Evolutionary conservation across 2,113 vertebrate genomes (phyloP), one percentile per base, ranked within the genome.

Genomic region (Gadus macrocephalus): DNA sequence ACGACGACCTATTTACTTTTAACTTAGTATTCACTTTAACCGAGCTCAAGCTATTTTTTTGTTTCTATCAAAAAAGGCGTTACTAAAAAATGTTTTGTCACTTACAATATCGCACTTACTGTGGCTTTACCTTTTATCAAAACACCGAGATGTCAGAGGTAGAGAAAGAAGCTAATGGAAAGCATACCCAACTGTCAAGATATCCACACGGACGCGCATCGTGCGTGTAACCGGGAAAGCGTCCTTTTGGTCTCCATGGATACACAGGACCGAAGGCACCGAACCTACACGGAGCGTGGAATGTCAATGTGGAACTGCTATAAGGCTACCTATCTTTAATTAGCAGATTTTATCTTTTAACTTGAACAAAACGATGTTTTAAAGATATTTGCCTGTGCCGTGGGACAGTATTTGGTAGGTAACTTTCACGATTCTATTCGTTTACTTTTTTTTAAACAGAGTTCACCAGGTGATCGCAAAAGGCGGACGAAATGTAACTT

Each of bases 171-270:
- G 42, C 42, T 49, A 14, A 49, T 2, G 8, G 9, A 7, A 49
- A 49, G 42, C 42, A 49, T 14, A 35, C 42, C 8, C 2, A 49
- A 49, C 42, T 12, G 42, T 9, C 42, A 49, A 49, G 42, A 9
- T 49, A 14, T 49, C 42, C 2, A 64, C 69, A 83, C 67, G 86
- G 70, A 71, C 82, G 87, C 82, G 85, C 89, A 4, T 42, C 38
- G 81, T 56, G 60, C 82, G 81, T 73, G 85, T 85, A 28, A 70
- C 15, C 68, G 42, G 83, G 83, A 83, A 78, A 90, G 91, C 92
- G 92, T 93, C 91, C 78, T 90, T 89, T 84, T 70, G 42, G 91
- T 93, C 84, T 80, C 91, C 83, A 86, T 77, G 86, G 92, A 76
- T 80, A 92, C 90, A 53, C 15, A 62, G 65, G 73, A 87, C 12